Base-by-base conservation (phyloP, 2,888 invertebrate species). In the Dynastes tityus region DNA sequence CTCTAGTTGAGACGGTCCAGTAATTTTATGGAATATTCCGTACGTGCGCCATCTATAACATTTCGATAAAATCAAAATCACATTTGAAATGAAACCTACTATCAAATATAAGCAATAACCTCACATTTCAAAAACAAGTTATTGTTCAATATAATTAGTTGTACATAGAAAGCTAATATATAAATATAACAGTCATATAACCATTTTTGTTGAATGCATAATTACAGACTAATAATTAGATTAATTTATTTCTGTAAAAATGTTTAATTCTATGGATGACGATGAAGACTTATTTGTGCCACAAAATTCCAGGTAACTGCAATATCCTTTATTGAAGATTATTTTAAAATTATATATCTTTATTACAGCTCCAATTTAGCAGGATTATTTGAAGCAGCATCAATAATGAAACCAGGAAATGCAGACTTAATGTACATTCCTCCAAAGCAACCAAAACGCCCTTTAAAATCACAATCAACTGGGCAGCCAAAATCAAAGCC, bases 381-480 rank as follows among this genome's bases (percentile, higher is more conserved):
- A 37, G 81, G 83, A 16, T 78, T 87, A 67, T 87, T 87, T 82
- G 83, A 82, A 40, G 78, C 80, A 4, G 68, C 78, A 61, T 49
- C 78, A 63, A 40, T 71, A 49, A 53, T 65, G 0, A 64, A 68
- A 45, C 64, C 77, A 22, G 79, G 81, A 22, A 78, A 40, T 77
- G 78, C 80, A 9, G 83, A 80, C 82, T 81, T 87, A 74, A 84
- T 71, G 29, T 87, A 87, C 75, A 84, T 84, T 27, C 85, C 87
- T 4, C 87, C 86, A 5, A 87, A 85, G 79, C 86, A 86, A 80
- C 86, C 86, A 32, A 84, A 81, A 80, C 11, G 75, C 16, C n/a
- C 45, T 49, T 9, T 22, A 22, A 45, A 67, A 22, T 27, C 8
- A 16, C 49, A 27, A 4, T n/a, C 22, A 27, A 67, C 5, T 13